Conservation (phyloP, 2,888 invertebrate species). For the Chaetoderma sp. region DNA sequence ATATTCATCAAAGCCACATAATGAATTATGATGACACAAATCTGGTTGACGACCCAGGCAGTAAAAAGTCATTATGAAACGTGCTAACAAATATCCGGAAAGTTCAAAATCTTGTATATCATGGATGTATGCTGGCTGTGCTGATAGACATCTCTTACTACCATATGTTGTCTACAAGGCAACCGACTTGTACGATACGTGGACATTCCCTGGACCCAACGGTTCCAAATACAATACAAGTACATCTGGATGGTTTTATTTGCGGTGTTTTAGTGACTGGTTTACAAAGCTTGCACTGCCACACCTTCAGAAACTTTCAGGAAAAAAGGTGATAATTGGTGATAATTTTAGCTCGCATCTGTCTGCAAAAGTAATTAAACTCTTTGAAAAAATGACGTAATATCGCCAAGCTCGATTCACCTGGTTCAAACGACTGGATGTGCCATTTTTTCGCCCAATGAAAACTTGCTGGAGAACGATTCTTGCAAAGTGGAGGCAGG, state of each 20-base stretch:
- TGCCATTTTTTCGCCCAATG: neutral
- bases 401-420: too few relatives aligned
- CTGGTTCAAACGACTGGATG: neutral
- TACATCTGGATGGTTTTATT: constrained; percentile 61
- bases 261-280: constrained; percentile 55
- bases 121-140: constrained; percentile 66
- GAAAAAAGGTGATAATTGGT: constrained; percentile 64
- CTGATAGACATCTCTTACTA: constrained; percentile 63
- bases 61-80: constrained; percentile 27
- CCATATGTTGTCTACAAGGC: constrained; percentile 70
- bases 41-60: constrained; percentile 62
- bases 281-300: constrained; percentile 48
- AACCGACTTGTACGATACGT: constrained; percentile 63
- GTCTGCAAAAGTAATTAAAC: too few relatives aligned
- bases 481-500: neutral
- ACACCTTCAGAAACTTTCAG: constrained; percentile 44
- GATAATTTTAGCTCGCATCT: constrained; percentile 58
- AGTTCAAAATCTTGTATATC: constrained; percentile 57
- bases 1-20: constrained; percentile 39
- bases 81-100: constrained; percentile 54
- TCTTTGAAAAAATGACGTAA: too few relatives aligned
- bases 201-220: constrained; percentile 67
- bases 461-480: neutral
- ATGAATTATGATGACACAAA: constrained; percentile 66
- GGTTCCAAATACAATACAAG: constrained; percentile 64